Base-by-base conservation (phyloP, 2,888 invertebrate species). In the Acleris laterana region DNA sequence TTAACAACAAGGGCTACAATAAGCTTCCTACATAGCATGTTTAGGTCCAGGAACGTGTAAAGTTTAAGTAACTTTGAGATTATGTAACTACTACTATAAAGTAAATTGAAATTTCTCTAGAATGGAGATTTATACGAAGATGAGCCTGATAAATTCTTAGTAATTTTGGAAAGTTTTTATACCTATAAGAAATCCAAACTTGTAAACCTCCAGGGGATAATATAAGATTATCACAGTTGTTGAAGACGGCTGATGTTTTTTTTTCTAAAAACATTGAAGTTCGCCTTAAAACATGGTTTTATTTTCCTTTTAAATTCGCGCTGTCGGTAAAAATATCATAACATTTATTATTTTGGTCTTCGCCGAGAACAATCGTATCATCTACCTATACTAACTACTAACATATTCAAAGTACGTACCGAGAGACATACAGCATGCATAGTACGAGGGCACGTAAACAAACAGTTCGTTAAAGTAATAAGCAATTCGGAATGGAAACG, bases 391-490 rank as follows among this genome's bases (percentile, higher is more conserved):
- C 9, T 28, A 22, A 2, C 17, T 53, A 38, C 13, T 16, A 16
- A 19, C 2, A 53, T 20, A 53, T 38, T 13, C 38, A 38, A 13
- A 38, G 3, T 13, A 11, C 38, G 19, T 9, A 4, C 13, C 13
- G 38, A 52, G 2, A 17, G 52, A 32, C 19, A 19, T 53, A 53
- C 32, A 32, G 13, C 53, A 38, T 7, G 19, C 13, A 38, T 19
- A 19, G 38, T 53, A 38, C 46, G n/a, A n/a, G 6, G 46, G 46
- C 50, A 46, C 63, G 63, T 32, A 57, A 63, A 58, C 52, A 53
- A 58, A 56, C 51, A 64, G n/a, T 52, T 46, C 52, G 52, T 51
- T 58, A 13, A 53, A 63, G 44, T 52, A 63, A 63, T 48, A 53
- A 52, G 52, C 16, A 20, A 52, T 44, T 46, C 51, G 51, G 19